Conservation (phyloP, 2,797 vertebrate species). For the Phrynocephalus guinanensis region DNA sequence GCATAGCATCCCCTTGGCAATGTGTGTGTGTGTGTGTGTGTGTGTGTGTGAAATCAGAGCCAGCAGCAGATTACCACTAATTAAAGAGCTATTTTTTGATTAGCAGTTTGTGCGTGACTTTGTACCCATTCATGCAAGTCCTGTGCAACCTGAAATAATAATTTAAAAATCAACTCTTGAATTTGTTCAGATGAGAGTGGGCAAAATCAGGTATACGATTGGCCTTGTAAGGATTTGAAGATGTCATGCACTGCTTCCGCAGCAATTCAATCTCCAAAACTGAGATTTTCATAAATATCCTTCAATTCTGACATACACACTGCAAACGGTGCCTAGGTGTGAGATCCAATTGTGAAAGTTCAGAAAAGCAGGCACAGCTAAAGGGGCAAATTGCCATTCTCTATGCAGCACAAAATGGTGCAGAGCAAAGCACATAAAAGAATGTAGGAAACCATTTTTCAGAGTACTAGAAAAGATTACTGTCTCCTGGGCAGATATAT, state of each 20-base stretch:
- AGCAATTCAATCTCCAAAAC: slow-evolving; percentile 34
- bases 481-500: slow-evolving; percentile 38
- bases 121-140: no score
- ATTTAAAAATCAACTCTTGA: no score
- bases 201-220: not conserved
- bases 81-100: no score
- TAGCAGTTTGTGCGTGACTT: no score
- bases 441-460: slow-evolving; percentile 43
- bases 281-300: slow-evolving; percentile 44
- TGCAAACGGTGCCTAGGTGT: slow-evolving; percentile 11
- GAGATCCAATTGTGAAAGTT: slow-evolving; percentile 48
- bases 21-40: no score
- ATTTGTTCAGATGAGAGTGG: slow-evolving; percentile 1
- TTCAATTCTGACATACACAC: slow-evolving; percentile 22
- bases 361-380: slow-evolving; percentile 13
- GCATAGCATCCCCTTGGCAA: no score
- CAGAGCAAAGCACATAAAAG: slow-evolving; percentile 35
- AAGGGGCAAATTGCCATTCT: slow-evolving; percentile 42
- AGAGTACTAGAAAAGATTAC: slow-evolving; percentile 28
- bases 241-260: not conserved
- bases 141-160: no score
- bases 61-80: no score
- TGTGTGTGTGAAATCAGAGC: no score
- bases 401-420: slow-evolving; percentile 19
- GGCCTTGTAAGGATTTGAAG: slow-evolving; percentile 21